Evolutionary conservation across 2,113 vertebrate genomes (phyloP), one percentile per base, ranked within the genome.

Genomic region (Chiloscyllium plagiosum): DNA sequence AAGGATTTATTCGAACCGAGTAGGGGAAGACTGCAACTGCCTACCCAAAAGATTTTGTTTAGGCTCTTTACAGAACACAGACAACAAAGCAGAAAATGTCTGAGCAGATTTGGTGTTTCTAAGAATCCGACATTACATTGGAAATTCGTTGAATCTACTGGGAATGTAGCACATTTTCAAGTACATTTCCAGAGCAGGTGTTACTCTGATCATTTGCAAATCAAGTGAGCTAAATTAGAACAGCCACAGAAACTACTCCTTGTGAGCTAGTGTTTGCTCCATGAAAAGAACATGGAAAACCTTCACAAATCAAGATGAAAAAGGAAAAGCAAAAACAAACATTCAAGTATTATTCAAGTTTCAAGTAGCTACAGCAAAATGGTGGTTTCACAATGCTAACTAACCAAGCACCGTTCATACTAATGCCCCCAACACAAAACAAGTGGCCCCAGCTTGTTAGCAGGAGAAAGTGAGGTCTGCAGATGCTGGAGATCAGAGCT

Each of bases 131-230:
- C 19, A 19, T 68, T 93, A 37, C 89, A 66, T 20, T 68, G 61
- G 61, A 93, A 22, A 93, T 33, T 93, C 19, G 33, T 3, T 19
- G n/a, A 66, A 68, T 20, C 89, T 66, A 42, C n/a, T 93, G 89
- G 89, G 89, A 93, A 68, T 66, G 33, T 7, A 92, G 29, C 61
- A 66, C n/a, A 65, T 37, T 93, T 37, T 37, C 22, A 7, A 42
- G 61, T 93, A 93, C 37, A 37, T 93, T 93, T 93, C 89, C 89
- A 93, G 61, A 65, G 89, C 89, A 93, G 56, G 61, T 93, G 89
- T 37, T 66, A 93, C 65, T 37, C 89, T 93, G 29, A 83, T 24
- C 24, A 83, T 66, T 93, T 93, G 33, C n/a, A 93, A 17, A 33
- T 66, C 29, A 37, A 66, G 15, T 20, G n/a, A 93, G 61, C 17